Evolutionary conservation across 2,113 vertebrate species (phyloP), one percentile per base, ranked within the genome.

Genomic region (Vimba vimba): DNA sequence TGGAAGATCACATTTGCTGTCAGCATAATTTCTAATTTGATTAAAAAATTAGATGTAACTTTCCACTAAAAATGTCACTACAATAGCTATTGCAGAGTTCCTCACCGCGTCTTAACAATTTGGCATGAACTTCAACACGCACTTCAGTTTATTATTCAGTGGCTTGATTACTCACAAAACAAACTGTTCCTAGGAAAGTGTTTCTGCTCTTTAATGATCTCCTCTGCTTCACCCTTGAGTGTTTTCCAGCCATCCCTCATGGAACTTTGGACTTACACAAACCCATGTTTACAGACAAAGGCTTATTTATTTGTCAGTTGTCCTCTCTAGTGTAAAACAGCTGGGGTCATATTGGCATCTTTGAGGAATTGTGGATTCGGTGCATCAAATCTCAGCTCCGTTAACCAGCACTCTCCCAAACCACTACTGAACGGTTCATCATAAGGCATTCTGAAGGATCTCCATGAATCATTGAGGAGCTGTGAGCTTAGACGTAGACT

Each of bases 181-280:
- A 87, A 85, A 87, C 79, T 57, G 79, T 83, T 75, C 57, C 71
- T 79, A 60, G 30, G 85, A 80, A 85, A 87, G 86, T 85, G 62
- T 85, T 87, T 87, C 50, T 83, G 81, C 52, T 75, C 84, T 87
- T 85, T 87, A 79, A 87, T 82, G 73, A 89, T 87, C 83, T 87
- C 82, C 86, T 79, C 33, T 19, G 7, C 81, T 33, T 83, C 68
- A 73, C 81, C 12, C 81, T 73, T 64, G 50, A 73, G 66, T 36
- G 50, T 73, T 83, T 83, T 83, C 81, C 66, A 73, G 55, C 33
- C 30, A 83, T 43, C 73, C 68, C 68, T 83, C 68, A 59, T 36
- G 50, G 45, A 36, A 68, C 81, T 57, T 23, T 83, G 81, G 50
- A 57, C 81, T 83, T 57, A 3, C 21, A 55, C 55, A 52, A 69